phyloP scores from a whole-genome alignment of 2,113 vertebrate genomes.

The Tenrec ecaudatus region DNA sequence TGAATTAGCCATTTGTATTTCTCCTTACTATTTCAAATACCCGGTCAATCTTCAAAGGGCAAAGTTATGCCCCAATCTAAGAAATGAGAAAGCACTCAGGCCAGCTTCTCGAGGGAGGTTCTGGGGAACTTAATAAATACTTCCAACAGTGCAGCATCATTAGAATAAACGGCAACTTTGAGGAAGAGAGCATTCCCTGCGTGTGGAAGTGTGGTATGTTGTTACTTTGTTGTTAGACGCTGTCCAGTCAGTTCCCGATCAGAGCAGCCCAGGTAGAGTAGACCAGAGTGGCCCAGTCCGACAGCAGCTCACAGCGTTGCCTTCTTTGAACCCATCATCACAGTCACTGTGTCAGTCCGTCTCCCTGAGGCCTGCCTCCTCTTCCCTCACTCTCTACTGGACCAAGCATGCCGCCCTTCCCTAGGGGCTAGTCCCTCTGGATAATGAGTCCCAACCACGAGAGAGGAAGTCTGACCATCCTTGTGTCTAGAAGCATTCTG shows the following conservation, averaged over 20 bases:
- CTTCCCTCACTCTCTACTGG: background rate
- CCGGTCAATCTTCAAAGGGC: conserved; percentile 29
- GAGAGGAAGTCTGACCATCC: background rate
- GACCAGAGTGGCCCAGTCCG: background rate
- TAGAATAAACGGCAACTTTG: conserved; percentile 40
- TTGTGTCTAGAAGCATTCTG: background rate
- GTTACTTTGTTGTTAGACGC: background rate
- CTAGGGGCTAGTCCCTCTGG: background rate
- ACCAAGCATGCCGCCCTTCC: background rate
- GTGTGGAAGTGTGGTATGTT: background rate
- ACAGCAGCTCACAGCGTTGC: background rate
- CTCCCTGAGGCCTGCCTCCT: background rate
- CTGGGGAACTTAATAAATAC: conserved; percentile 56
- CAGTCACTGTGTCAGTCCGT: background rate
- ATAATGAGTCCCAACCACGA: background rate
- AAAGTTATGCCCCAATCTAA: conserved; percentile 40
- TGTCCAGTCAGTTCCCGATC: background rate
- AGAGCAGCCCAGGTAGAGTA: no score
- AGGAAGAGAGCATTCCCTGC: conserved; percentile 17
- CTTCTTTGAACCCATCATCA: background rate
- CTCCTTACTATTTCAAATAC: conserved; percentile 50
- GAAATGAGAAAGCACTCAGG: conserved; percentile 36
- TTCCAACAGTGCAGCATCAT: conserved; percentile 8
- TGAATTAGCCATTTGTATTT: conserved; percentile 26
- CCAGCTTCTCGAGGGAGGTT: conserved; percentile 7